A percentile compares a stretch with the other conserved stretches of the same genome.
phyloP scores from a whole-genome alignment of 2,797 vertebrate species.

The Hephaestus fuliginosus region DNA sequence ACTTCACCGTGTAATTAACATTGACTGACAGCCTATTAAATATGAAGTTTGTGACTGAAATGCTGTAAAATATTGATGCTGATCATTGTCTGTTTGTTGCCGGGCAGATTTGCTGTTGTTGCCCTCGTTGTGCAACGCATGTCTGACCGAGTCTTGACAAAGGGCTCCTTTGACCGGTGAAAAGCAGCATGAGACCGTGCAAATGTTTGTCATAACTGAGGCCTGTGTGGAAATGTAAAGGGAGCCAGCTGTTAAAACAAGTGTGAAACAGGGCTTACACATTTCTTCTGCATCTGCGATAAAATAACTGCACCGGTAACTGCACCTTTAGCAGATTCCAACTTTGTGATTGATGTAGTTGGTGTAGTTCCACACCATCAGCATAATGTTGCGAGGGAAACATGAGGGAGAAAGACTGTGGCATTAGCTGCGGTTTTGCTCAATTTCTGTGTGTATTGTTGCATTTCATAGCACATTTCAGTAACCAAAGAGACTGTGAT shows the following conservation, averaged over 20 bases:
- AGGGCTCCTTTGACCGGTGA: constrained; percentile 87
- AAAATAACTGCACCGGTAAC: constrained; percentile 70
- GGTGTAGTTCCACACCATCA: constrained; percentile 75
- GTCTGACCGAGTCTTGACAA: constrained; percentile 90
- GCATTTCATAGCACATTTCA: constrained; percentile 86
- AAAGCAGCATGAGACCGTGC: constrained; percentile 91
- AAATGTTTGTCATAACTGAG: constrained; percentile 94
- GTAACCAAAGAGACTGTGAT: constrained; percentile 85
- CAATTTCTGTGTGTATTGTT: constrained; percentile 83
- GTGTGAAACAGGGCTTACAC: constrained; percentile 67
- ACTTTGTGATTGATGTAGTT: constrained; percentile 82
- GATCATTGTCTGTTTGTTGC: constrained; percentile 84
- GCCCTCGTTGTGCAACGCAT: constrained; percentile 89
- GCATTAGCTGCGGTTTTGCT: constrained; percentile 82
- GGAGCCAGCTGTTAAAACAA: constrained; percentile 70
- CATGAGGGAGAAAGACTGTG: constrained; percentile 64
- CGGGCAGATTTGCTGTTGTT: constrained; percentile 90
- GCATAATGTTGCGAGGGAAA: constrained; percentile 71
- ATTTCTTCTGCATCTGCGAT: constrained; percentile 70
- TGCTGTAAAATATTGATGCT: constrained; percentile 68
- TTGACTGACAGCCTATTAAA: constrained; percentile 68
- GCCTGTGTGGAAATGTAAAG: constrained; percentile 77
- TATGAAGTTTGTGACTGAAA: constrained; percentile 65
- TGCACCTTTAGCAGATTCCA: constrained; percentile 79
- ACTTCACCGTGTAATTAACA: constrained; percentile 65